Conservation (phyloP, 2,888 invertebrate species). For the Polymixis flavicincta region DNA sequence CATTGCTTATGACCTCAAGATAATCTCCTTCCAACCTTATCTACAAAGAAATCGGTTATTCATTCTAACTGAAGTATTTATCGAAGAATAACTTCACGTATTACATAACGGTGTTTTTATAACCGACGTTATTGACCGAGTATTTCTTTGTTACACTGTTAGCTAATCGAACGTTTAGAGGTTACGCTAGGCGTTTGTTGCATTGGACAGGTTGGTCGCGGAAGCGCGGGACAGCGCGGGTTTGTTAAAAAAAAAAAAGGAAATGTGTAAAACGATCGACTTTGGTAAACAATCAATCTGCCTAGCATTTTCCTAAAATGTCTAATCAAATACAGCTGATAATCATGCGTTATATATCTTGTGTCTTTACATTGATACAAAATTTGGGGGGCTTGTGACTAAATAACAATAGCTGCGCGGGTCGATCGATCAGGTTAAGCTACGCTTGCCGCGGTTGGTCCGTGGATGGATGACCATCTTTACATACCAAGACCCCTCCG, state of each 20-base stretch:
- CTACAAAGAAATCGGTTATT: slow-evolving; percentile 36
- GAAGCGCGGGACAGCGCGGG: neutral
- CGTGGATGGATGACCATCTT: no score
- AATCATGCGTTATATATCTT: no score
- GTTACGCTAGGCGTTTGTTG: slow-evolving; percentile 5
- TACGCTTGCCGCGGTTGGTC: no score
- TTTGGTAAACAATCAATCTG: no score
- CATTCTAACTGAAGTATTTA: slow-evolving; percentile 64
- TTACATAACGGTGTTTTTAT: slow-evolving; percentile 75
- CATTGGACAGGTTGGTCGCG: neutral
- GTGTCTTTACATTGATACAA: no score
- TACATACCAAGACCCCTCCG: no score
- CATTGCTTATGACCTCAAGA: slow-evolving; percentile 6
- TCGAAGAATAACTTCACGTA: slow-evolving; percentile 73
- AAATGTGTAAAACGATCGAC: no score
- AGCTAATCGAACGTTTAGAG: slow-evolving; percentile 58
- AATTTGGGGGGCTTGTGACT: no score
- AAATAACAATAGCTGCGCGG: no score
- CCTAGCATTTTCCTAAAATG: no score
- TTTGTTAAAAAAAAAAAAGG: neutral
- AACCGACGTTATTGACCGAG: slow-evolving; percentile 65
- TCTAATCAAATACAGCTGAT: no score
- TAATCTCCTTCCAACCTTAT: slow-evolving; percentile 33
- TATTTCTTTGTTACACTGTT: slow-evolving; percentile 59
- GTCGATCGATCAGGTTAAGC: no score